These are phyloP conservation scores for Epizoanthus fatuus DNA, from an alignment of 92 coral and sea anemone genomes.

Conservation along the genomic window DNA sequence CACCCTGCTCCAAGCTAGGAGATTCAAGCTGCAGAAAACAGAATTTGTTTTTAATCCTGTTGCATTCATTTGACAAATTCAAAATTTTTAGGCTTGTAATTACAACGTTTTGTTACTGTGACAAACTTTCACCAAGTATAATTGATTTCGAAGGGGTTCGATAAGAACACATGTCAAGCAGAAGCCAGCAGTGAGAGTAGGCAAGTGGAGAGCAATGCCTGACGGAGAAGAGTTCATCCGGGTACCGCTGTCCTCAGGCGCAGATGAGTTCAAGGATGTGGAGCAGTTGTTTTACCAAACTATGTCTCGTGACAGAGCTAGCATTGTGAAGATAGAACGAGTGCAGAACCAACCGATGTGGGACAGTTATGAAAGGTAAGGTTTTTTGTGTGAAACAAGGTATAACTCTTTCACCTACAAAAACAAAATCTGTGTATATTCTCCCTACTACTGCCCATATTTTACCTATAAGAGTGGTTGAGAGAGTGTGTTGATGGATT, in stretches of 20 bases:
- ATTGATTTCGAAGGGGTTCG: not conserved
- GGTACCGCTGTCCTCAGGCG: slow-evolving; percentile 31
- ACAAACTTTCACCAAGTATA: too few relatives aligned
- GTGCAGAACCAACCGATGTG: slow-evolving; percentile 39
- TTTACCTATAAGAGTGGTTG: too few relatives aligned
- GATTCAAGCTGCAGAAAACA: too few relatives aligned
- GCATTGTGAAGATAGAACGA: slow-evolving; percentile 19
- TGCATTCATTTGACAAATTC: too few relatives aligned
- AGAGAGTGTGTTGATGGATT: too few relatives aligned
- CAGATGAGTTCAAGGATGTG: slow-evolving; percentile 29
- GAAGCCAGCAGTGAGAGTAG: not conserved
- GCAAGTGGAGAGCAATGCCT: slow-evolving; percentile 4
- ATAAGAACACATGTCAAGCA: not conserved
- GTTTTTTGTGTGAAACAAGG: too few relatives aligned
- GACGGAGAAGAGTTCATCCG: slow-evolving; percentile 27
- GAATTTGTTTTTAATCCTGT: too few relatives aligned
- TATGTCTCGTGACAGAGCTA: slow-evolving; percentile 12
- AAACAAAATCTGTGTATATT: too few relatives aligned
- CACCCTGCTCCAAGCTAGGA: too few relatives aligned
- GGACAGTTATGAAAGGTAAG: slow-evolving; percentile 30
- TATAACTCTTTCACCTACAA: not conserved
- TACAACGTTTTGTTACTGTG: not conserved
- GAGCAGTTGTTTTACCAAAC: slow-evolving; percentile 15
- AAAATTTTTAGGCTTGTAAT: too few relatives aligned
- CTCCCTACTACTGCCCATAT: too few relatives aligned